A percentile compares a stretch with the other conserved stretches of the same genome.
Evolutionary conservation across 2,797 vertebrate species (phyloP).

Genomic region (Galaxias olidus): DNA sequence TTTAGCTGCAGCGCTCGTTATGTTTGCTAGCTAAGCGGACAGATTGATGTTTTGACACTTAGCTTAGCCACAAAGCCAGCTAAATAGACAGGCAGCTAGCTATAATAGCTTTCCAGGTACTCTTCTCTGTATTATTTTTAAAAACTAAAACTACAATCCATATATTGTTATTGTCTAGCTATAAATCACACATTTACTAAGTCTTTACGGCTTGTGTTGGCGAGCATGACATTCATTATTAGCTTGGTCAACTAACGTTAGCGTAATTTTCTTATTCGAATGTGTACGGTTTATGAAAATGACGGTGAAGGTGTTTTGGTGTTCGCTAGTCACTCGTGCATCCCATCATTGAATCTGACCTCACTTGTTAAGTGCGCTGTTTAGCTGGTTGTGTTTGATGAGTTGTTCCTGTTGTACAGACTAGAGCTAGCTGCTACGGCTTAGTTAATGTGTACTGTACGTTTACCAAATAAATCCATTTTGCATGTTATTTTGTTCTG

Average conservation of each 20-base stretch:
- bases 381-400: neutral
- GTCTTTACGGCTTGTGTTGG: too few species aligned
- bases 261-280: too few species aligned
- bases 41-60: constrained; percentile 35
- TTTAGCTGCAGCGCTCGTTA: neutral
- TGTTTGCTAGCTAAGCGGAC: constrained; percentile 38
- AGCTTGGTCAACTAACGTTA: neutral
- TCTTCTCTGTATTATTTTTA: too few species aligned
- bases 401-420: neutral
- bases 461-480: too few species aligned
- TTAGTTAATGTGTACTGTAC: too few species aligned
- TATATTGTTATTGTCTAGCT: too few species aligned
- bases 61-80: neutral
- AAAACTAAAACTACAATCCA: too few species aligned
- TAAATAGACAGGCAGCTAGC: too few species aligned
- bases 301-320: too few species aligned
- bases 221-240: neutral
- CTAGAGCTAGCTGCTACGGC: neutral
- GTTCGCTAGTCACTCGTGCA: constrained; percentile 14
- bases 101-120: too few species aligned
- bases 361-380: neutral
- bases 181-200: too few species aligned
- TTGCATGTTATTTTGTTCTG: too few species aligned
- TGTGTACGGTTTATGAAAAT: neutral
- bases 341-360: constrained; percentile 25